Conservation (phyloP, 2,888 invertebrate species). For the Acleris sparsana region DNA sequence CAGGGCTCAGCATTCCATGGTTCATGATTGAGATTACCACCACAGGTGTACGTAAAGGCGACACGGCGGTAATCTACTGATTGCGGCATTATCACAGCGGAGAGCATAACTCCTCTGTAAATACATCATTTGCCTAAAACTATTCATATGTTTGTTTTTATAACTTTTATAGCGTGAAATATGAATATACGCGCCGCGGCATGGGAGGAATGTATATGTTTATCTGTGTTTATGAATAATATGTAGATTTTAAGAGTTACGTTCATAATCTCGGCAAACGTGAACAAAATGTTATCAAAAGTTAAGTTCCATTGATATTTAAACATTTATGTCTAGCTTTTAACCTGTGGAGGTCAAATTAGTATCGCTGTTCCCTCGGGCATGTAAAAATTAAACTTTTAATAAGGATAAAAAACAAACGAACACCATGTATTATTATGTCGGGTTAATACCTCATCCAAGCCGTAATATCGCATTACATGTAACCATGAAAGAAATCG, state of each 20-base stretch:
- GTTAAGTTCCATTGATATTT: background rate
- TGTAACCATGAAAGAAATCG: too few relatives aligned
- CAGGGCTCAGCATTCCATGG: too few relatives aligned
- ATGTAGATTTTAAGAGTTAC: conserved; percentile 17
- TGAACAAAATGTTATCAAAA: conserved; percentile 2
- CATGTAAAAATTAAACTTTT: too few relatives aligned
- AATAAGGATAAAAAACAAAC: too few relatives aligned
- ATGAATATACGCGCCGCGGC: conserved; percentile 51
- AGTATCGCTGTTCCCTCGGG: too few relatives aligned
- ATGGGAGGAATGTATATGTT: conserved; percentile 38
- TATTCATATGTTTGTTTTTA: conserved; percentile 70
- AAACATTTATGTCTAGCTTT: too few relatives aligned
- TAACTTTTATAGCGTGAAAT: conserved; percentile 65
- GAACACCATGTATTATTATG: too few relatives aligned
- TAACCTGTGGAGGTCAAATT: too few relatives aligned
- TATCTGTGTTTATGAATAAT: conserved; percentile 21
- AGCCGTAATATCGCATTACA: too few relatives aligned
- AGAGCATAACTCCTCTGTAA: conserved; percentile 66
- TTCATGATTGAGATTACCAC: too few relatives aligned
- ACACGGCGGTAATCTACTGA: conserved; percentile 73
- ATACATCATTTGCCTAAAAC: conserved; percentile 70
- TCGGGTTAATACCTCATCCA: too few relatives aligned
- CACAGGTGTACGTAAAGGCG: conserved; percentile 42
- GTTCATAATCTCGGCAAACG: background rate
- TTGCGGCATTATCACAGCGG: conserved; percentile 69